These are phyloP conservation scores for Phylloscopus whistleri DNA, from an alignment of 2,113 vertebrate species.

Conservation along the genomic window DNA sequence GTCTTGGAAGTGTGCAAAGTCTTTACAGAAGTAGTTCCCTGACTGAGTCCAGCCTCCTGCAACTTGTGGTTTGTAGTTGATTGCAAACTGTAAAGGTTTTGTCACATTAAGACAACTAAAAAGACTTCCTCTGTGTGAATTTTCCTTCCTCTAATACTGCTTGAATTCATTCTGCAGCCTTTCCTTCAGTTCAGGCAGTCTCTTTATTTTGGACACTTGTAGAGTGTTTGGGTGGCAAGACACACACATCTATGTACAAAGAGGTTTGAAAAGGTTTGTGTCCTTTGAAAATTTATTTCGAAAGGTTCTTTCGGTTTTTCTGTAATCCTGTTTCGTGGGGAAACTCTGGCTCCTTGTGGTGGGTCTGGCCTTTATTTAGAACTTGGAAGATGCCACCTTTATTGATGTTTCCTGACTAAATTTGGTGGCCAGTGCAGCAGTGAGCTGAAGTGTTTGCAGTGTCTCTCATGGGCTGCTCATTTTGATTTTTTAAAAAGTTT, in stretches of 20 bases:
- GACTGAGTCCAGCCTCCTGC: background rate
- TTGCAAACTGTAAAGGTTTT: background rate
- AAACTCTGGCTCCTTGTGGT: background rate
- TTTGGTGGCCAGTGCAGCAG: background rate
- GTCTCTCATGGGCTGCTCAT: background rate
- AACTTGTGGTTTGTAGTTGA: background rate
- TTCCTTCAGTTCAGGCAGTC: background rate
- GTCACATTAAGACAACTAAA: background rate
- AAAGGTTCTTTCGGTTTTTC: background rate
- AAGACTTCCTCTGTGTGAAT: background rate
- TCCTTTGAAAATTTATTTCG: background rate
- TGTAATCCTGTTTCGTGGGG: background rate
- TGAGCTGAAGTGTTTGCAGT: rapidly evolving
- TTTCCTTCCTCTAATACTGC: background rate
- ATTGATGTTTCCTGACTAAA: background rate
- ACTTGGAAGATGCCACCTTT: background rate
- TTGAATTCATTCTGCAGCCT: background rate
- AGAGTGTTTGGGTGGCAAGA: background rate
- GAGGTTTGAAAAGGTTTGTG: background rate
- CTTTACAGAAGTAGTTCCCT: background rate
- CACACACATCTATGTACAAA: rapidly evolving
- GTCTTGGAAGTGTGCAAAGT: background rate
- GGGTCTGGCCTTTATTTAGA: background rate
- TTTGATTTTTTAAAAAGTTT: background rate
- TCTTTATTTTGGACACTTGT: background rate